These are phyloP conservation scores for Muscicapa striata DNA, from an alignment of 2,797 vertebrate genomes.

Conservation along the genomic window DNA sequence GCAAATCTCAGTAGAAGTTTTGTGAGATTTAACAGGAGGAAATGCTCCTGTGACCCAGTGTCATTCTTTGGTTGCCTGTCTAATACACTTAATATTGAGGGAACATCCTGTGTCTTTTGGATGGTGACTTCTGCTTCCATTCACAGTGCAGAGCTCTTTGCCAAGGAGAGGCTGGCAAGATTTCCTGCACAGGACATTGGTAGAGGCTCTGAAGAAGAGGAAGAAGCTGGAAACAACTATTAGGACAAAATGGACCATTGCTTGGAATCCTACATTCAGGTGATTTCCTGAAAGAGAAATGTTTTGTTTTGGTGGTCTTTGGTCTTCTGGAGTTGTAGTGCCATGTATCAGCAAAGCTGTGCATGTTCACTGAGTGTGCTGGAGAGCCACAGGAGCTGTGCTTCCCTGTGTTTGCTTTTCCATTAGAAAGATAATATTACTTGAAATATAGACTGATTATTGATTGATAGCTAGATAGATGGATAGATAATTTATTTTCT, in stretches of 20 bases:
- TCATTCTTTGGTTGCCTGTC: neutral
- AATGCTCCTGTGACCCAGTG: neutral
- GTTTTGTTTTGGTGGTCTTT: neutral
- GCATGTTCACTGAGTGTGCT: neutral
- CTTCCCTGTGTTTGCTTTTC: neutral
- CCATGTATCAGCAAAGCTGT: neutral
- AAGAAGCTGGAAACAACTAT: neutral
- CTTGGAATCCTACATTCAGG: neutral
- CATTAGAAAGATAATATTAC: neutral
- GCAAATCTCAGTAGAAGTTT: neutral
- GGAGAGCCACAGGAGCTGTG: neutral
- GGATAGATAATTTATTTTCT: neutral
- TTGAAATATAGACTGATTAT: neutral
- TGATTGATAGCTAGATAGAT: neutral
- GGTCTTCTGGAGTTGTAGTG: neutral
- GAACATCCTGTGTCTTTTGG: neutral
- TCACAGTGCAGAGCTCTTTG: slow-evolving; percentile 7
- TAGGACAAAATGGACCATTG: slow-evolving; percentile 2
- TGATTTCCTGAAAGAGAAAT: slow-evolving; percentile 10
- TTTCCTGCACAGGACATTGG: neutral
- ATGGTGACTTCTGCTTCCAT: slow-evolving; percentile 30
- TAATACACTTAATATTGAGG: neutral
- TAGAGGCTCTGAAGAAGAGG: slow-evolving; percentile 6
- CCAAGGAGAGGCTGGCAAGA: neutral
- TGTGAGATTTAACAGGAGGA: neutral